Percentiles rank a stretch among this genome's conserved stretches.
Conservation (phyloP, 2,888 invertebrate genomes). For the Aphrophora alni region DNA sequence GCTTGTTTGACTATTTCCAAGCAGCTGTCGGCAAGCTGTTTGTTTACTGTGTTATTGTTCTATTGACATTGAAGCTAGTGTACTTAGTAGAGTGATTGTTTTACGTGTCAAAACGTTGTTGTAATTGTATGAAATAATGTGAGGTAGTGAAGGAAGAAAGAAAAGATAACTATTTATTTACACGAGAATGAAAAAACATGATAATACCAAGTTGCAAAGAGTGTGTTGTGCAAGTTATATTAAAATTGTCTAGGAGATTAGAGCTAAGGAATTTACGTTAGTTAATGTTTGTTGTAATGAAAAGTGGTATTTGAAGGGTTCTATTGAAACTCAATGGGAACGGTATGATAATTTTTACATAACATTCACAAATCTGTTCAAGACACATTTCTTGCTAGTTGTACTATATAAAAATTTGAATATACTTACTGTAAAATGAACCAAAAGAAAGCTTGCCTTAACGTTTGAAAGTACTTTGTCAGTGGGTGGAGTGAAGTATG, state of each 20-base stretch:
- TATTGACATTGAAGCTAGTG: not conserved
- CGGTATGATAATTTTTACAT: conserved; percentile 7
- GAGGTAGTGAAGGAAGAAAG: conserved; percentile 2
- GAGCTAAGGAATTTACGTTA: not conserved
- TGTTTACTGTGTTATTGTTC: not conserved
- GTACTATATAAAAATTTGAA: not conserved
- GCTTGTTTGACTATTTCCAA: no score
- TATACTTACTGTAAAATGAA: conserved; percentile 11
- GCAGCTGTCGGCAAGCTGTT: no score
- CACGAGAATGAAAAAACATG: conserved; percentile 6
- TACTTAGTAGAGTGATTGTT: not conserved
- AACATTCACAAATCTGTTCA: conserved; percentile 6
- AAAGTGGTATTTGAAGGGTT: not conserved
- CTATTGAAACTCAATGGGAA: not conserved
- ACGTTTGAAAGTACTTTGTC: not conserved
- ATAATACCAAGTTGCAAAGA: not conserved
- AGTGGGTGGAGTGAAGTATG: not conserved
- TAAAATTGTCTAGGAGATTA: not conserved
- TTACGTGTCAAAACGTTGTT: not conserved
- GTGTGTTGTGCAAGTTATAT: not conserved
- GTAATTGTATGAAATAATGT: not conserved
- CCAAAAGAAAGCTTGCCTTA: conserved; percentile 10
- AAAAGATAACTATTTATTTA: conserved; percentile 11
- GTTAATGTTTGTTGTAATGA: conserved; percentile 3
- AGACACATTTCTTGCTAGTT: conserved; percentile 8